Conservation (phyloP, 2,888 invertebrate genomes). For the Argyresthia albistria region DNA sequence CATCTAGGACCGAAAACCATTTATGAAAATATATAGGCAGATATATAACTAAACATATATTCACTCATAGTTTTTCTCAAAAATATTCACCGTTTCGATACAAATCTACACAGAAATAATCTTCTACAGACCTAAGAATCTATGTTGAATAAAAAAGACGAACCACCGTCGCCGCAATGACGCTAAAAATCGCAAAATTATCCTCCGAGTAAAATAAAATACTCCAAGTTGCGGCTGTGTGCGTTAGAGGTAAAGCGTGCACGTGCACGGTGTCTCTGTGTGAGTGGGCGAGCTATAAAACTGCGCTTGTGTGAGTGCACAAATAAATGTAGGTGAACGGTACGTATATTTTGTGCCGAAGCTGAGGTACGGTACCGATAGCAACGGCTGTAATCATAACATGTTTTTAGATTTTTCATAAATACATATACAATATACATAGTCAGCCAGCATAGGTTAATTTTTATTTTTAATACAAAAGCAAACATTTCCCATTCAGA, state of each 20-base stretch:
- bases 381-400: slow-evolving; percentile 9
- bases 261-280: slow-evolving; percentile 18
- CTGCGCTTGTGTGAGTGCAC: slow-evolving; percentile 49
- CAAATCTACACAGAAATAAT: too few relatives aligned
- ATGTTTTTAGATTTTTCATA: too few relatives aligned
- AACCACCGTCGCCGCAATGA: not conserved
- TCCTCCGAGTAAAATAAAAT: slow-evolving; percentile 38
- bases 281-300: slow-evolving; percentile 52
- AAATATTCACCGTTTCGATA: too few relatives aligned
- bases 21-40: too few relatives aligned
- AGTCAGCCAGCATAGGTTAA: too few relatives aligned
- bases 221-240: slow-evolving; percentile 7
- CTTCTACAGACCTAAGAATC: too few relatives aligned
- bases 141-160: not conserved
- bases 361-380: slow-evolving; percentile 20
- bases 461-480: too few relatives aligned
- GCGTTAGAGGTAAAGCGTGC: slow-evolving; percentile 17
- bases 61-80: too few relatives aligned
- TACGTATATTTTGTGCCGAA: slow-evolving; percentile 45
- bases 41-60: too few relatives aligned
- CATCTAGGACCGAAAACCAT: too few relatives aligned
- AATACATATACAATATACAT: too few relatives aligned
- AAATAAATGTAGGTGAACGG: slow-evolving; percentile 68
- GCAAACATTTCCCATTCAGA: too few relatives aligned
- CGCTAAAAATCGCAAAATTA: slow-evolving; percentile 42